Conservation (phyloP, 1,140 invertebrate species). For the Archivesica marissinica region DNA sequence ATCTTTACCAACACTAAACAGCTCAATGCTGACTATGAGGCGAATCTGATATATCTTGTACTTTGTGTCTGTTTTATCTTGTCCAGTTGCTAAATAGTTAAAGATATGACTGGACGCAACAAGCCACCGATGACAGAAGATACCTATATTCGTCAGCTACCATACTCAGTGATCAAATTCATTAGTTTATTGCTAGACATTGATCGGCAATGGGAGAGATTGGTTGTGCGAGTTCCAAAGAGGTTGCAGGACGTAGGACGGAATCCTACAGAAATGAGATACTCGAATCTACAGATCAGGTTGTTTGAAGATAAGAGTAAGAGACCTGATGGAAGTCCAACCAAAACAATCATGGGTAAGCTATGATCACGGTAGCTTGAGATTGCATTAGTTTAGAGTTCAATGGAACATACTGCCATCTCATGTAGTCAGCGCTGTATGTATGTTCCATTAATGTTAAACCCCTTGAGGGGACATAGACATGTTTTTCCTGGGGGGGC, state of each 20-base stretch:
- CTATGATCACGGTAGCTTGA: neutral
- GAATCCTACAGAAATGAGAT: conserved; percentile 59
- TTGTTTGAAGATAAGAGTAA: conserved; percentile 57
- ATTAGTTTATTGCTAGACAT: conserved; percentile 65
- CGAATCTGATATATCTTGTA: neutral
- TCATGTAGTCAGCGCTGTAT: no score
- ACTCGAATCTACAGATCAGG: conserved; percentile 53
- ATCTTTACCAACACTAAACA: no score
- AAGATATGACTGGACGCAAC: conserved; percentile 35
- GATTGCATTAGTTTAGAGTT: no score
- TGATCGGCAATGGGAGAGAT: conserved; percentile 67
- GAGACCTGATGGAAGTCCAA: conserved; percentile 65
- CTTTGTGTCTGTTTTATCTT: neutral
- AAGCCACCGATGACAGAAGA: conserved; percentile 36
- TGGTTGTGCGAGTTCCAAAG: conserved; percentile 65
- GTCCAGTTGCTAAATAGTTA: neutral
- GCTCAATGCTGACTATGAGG: neutral
- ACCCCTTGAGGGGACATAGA: no score
- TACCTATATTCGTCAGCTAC: conserved; percentile 67
- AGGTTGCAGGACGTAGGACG: conserved; percentile 49
- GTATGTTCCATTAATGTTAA: no score
- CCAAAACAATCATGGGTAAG: conserved; percentile 57
- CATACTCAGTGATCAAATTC: conserved; percentile 61
- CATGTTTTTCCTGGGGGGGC: no score
- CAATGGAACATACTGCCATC: no score